phyloP scores from a whole-genome alignment of 2,888 invertebrate species.

The Dorcus hopei region DNA sequence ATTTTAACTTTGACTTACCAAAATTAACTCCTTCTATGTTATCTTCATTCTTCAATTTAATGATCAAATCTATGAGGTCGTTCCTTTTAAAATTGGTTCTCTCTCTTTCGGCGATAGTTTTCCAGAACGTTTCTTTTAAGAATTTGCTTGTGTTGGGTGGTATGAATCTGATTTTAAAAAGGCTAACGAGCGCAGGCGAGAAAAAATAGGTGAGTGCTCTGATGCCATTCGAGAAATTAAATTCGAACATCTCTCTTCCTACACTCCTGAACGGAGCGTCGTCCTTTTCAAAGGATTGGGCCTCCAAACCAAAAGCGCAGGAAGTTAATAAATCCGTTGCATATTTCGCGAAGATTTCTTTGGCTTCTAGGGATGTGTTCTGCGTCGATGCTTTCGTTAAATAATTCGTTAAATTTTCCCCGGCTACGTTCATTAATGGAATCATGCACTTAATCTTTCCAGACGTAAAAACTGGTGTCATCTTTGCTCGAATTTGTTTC shows the following conservation, averaged over 20 bases:
- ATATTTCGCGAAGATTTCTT: constrained; percentile 37
- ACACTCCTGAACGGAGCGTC: constrained; percentile 40
- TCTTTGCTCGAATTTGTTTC: constrained; percentile 52
- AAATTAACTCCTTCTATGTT: constrained; percentile 40
- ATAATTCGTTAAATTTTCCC: constrained; percentile 21
- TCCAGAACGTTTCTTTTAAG: constrained; percentile 9
- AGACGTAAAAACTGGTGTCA: constrained; percentile 55
- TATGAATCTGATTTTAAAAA: constrained; percentile 13
- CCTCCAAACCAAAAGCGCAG: constrained; percentile 46
- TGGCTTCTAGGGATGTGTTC: constrained; percentile 20
- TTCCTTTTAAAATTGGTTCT: constrained; percentile 43
- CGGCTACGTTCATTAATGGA: constrained; percentile 47
- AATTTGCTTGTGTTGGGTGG: constrained; percentile 9
- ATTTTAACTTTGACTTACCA: constrained; percentile 20
- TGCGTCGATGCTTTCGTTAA: not conserved
- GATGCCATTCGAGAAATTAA: constrained; percentile 27
- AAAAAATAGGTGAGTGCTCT: constrained; percentile 23
- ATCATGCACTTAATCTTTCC: constrained; percentile 56
- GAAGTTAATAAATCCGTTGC: constrained; percentile 47
- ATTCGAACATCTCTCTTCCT: constrained; percentile 36
- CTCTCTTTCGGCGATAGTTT: constrained; percentile 17
- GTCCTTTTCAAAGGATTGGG: constrained; percentile 38
- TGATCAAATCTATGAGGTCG: constrained; percentile 59
- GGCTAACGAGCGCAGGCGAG: constrained; percentile 20
- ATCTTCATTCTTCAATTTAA: constrained; percentile 51